These are phyloP conservation scores for Syngnathus typhle DNA, from an alignment of 2,113 vertebrate genomes.

Conservation along the genomic window DNA sequence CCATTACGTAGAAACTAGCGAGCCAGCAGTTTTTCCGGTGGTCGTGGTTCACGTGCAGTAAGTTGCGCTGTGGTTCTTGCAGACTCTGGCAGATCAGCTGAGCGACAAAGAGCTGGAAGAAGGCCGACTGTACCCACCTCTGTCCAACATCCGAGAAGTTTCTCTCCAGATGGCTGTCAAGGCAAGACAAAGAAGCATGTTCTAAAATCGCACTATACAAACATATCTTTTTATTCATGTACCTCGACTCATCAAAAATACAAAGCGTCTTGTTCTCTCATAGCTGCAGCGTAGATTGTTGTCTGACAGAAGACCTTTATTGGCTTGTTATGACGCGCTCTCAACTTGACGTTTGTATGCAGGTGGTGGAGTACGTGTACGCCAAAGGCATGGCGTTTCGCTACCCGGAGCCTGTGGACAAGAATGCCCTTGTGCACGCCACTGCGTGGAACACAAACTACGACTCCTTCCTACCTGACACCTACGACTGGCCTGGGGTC, in stretches of 20 bases:
- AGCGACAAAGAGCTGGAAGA: conserved; percentile 80
- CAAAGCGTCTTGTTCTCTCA: too few species aligned
- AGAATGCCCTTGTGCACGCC: conserved; percentile 75
- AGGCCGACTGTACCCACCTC: conserved; percentile 87
- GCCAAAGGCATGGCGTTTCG: conserved; percentile 91
- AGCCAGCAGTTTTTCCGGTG: neutral
- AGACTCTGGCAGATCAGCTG: conserved; percentile 84
- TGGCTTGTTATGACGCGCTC: too few species aligned
- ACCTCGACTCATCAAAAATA: too few species aligned
- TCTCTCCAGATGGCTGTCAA: conserved; percentile 89
- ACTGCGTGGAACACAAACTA: conserved; percentile 85
- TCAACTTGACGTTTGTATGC: neutral
- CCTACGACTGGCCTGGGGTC: conserved; percentile 87
- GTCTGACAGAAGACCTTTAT: too few species aligned
- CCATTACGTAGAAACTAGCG: neutral
- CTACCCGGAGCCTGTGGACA: conserved; percentile 90
- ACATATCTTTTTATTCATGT: neutral
- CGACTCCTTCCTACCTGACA: conserved; percentile 87
- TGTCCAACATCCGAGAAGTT: conserved; percentile 91
- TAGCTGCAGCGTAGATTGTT: too few species aligned
- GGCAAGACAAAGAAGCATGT: conserved; percentile 63
- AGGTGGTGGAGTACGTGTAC: conserved; percentile 90
- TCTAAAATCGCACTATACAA: neutral
- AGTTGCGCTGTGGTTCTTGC: conserved; percentile 2
- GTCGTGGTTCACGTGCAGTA: neutral